Evolutionary conservation across 2,797 vertebrate species (phyloP).

Genomic region (Gymnopithys bicolor): DNA sequence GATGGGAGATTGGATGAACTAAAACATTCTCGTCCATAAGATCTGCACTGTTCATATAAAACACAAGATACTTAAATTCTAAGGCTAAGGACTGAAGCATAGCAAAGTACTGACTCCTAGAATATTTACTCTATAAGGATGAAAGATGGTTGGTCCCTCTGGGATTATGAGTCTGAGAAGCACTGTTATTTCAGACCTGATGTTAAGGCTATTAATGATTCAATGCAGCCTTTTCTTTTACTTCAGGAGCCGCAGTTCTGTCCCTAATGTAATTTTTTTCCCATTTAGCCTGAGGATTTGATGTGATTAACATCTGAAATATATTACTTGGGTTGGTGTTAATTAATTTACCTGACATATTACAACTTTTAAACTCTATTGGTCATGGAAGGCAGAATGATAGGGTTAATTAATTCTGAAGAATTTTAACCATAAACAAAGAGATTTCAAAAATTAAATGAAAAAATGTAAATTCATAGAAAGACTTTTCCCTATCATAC

Average conservation of each 20-base stretch:
- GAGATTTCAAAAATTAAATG: neutral
- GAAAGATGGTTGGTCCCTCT: neutral
- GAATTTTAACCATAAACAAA: neutral
- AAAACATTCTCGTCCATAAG: neutral
- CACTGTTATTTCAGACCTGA: constrained; percentile 33
- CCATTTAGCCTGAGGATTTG: constrained; percentile 24
- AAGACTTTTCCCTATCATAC: neutral
- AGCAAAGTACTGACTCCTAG: neutral
- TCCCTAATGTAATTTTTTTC: neutral
- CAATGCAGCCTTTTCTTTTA: neutral
- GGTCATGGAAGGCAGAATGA: neutral
- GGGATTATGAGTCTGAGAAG: neutral
- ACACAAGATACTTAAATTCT: neutral
- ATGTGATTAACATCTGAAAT: constrained; percentile 43
- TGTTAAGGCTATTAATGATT: constrained; percentile 22
- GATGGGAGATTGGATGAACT: neutral
- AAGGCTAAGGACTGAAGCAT: neutral
- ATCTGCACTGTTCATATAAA: neutral
- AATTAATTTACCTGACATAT: constrained; percentile 36
- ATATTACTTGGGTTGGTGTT: neutral
- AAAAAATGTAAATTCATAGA: neutral
- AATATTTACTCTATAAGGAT: neutral
- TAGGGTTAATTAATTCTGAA: neutral
- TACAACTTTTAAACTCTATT: neutral
- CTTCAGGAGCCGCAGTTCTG: neutral